Base-by-base conservation (phyloP, 1,140 invertebrate species). In the Macrocentrus cingulum region DNA sequence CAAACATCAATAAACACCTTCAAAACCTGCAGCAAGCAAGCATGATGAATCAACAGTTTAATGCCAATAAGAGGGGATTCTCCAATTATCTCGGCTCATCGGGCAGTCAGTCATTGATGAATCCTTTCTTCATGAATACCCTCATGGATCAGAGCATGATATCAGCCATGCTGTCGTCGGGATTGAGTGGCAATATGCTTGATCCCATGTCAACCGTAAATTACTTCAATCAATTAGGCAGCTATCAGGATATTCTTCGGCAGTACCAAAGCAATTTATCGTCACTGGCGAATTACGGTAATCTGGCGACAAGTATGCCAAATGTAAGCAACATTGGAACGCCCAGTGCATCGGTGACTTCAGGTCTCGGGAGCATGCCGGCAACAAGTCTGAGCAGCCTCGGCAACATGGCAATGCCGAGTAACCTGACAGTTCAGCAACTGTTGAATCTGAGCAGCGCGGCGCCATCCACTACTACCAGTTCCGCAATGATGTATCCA, bases 1-100 rank as follows among this genome's bases (percentile, higher is more conserved):
- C 75, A 1, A 78, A 76, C 23, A 62, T 70, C 6, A 77, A 78
- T 44, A 79, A 79, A 36, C 74, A 75, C 29, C 56, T 69, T 5
- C 66, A 69, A 20, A 51, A 67, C 1, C 53, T 72, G 16, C 68
- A 70, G 13, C 72, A 70, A 20, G 56, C 37, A 3, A 56, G 61
- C 59, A 25, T 74, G 22, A 63, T 69, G 60, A 72, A 68, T 62
- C 73, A 75, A n/a, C n/a, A n/a, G n/a, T 75, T 70, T 45, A 64
- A 62, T 54, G 48, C 67, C 37, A 74, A 75, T 58, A n/a, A n/a
- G n/a, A 51, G 39, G 46, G 67, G 56, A 58, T 77, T 67, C 45
- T 22, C 64, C 16, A 74, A 66, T 64, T 76, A 72, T 57, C 60
- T 77, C 19, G 56, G 62, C 37, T 56, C 60, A 15, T 51, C 70